Base-by-base conservation (phyloP, 1,140 invertebrate species). In the Chironomus striatipennis region DNA sequence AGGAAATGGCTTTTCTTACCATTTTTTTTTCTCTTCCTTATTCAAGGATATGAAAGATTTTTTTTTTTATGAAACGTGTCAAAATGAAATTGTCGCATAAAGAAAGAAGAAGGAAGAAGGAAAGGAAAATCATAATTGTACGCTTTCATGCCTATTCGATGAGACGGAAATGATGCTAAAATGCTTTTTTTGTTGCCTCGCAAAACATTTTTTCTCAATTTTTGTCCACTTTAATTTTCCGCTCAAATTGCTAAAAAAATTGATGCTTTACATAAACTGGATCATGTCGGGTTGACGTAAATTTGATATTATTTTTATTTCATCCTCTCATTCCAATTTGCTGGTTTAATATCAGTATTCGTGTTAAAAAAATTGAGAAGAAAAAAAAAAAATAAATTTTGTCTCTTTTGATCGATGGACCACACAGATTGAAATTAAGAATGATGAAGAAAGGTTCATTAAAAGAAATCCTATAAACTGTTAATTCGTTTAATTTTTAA, bases 221-320 rank as follows among this genome's bases (percentile, higher is more conserved):
- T 57, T 57, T n/a, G 47, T 57, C 47, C 47, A n/a, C n/a, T 57
- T 57, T 57, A 57, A 57, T 57, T 57, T 57, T 57, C 47, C 47
- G n/a, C 47, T 57, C n/a, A 57, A 57, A 57, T 57, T 57, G 12
- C 47, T 10, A 57, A 57, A 57, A 57, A 57, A 57, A 34, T 34
- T 15, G 47, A 57, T 57, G 47, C 12, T n/a, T 57, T 15, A 57
- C n/a, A 57, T 57, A 57, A 57, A 57, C n/a, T 57, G 47, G 47
- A 57, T 57, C 47, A n/a, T n/a, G 47, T 12, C n/a, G 12, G 47
- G 12, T 57, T 57, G 47, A 57, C n/a, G 47, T 57, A 57, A 57
- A 57, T 57, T 57, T 57, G 47, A 57, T 57, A 57, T 15, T 57
- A 12, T 47, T 57, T 57, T 57, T n/a, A 2, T 12, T n/a, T 57